Evolutionary conservation across 2,797 vertebrate genomes (phyloP), one percentile per base, ranked within the genome.

Genomic region (Tamandua tetradactyla): DNA sequence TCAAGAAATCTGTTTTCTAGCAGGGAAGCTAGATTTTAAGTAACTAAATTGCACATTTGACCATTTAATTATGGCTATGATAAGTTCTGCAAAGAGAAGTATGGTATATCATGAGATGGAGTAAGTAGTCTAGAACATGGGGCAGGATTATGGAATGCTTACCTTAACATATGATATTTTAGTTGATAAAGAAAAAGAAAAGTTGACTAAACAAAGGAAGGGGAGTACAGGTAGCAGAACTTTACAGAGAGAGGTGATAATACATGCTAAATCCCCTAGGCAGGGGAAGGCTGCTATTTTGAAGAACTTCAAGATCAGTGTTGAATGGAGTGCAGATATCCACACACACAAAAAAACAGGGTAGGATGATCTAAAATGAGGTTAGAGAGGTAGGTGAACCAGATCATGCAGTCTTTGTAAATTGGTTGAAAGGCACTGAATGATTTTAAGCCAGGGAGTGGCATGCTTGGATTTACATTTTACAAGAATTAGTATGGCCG

Each of bases 1-100:
- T 75, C 40, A 74, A 74, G 25, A 92, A 80, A 85, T 85, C 32
- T 90, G 23, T 94, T 72, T 91, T 68, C 44, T 86, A 91, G 27
- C 18, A 40, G 42, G 40, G 47, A 89, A 55, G 5, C 57, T 78
- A 72, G 59, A 88, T 15, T 89, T 91, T 79, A 94, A 96, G 68
- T 3, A 81, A 44, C 12, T 47, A 66, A n/a, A 35, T 64, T 74
- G 35, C n/a, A 27, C 9, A 78, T 62, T n/a, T 68, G 14, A n/a
- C n/a, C 78, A 37, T 82, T 78, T 75, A 80, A 81, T 83, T 66
- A 57, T 69, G 62, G 37, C 18, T 89, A 15, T 75, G 22, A n/a
- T 90, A 61, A 82, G 47, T 92, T 96, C 22, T 94, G 20, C 8
- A 55, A 7, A 23, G 89, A 9, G 9, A 81, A 68, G 25, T 59